Percentiles rank a stretch among this genome's conserved stretches.
Evolutionary conservation across 2,113 vertebrate species (phyloP).

Genomic region (Plotosus lineatus): DNA sequence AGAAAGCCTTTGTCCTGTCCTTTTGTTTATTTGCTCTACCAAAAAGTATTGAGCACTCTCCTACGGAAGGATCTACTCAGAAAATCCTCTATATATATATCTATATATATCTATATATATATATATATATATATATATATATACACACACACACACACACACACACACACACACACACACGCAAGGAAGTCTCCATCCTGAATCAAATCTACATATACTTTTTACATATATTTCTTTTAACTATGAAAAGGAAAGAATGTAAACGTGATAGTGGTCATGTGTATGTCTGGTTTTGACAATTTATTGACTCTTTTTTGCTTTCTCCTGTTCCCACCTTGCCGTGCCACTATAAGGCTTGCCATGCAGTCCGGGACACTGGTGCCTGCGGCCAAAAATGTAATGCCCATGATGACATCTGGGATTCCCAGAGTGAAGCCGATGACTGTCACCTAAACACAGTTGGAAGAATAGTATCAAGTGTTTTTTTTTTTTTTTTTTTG

Average conservation of each 20-base stretch:
- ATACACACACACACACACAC: no score
- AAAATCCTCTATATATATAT: no score
- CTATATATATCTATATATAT: no score
- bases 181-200: no score
- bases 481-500: not conserved
- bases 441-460: conserved; percentile 83
- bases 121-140: no score
- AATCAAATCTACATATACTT: no score
- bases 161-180: no score
- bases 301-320: not conserved
- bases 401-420: conserved; percentile 98
- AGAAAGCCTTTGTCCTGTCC: no score
- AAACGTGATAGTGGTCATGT: not conserved
- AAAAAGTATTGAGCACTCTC: no score
- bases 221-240: no score
- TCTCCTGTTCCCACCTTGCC: conserved; percentile 80
- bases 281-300: not conserved
- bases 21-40: no score
- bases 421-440: conserved; percentile 96
- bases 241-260: not conserved
- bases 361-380: conserved; percentile 98
- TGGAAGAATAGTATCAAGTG: not conserved
- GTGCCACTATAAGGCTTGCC: conserved; percentile 95
- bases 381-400: conserved; percentile 95
- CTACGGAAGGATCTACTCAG: no score